phyloP scores from a whole-genome alignment of 1,140 invertebrate species.

The Piezodorus guildinii region DNA sequence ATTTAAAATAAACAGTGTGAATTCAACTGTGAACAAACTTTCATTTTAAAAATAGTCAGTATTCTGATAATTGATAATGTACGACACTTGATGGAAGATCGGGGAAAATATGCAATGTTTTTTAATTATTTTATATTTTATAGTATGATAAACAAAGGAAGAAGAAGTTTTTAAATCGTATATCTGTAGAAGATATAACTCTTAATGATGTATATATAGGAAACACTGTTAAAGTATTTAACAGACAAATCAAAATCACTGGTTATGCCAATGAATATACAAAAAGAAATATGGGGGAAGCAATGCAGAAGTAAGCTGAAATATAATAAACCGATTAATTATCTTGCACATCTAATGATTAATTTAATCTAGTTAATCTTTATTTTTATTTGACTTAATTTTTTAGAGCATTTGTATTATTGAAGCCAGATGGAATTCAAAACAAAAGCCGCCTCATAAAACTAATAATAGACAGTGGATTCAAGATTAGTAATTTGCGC shows the following conservation, averaged over 20 bases:
- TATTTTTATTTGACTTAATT: slow-evolving; percentile 16
- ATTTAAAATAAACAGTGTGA: too few relatives aligned
- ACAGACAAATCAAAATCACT: slow-evolving; percentile 60
- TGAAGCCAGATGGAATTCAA: slow-evolving; percentile 57
- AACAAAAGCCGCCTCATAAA: slow-evolving; percentile 63
- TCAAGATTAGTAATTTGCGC: slow-evolving; percentile 58
- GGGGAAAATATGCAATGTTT: too few relatives aligned
- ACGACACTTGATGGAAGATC: too few relatives aligned
- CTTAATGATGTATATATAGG: slow-evolving; percentile 64
- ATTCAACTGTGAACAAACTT: too few relatives aligned
- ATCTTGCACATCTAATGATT: background rate
- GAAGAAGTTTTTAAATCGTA: slow-evolving; percentile 61
- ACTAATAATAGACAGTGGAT: slow-evolving; percentile 48
- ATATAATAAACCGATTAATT: too few relatives aligned
- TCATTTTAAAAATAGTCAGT: too few relatives aligned
- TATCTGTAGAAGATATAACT: slow-evolving; percentile 52
- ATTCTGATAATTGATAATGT: too few relatives aligned
- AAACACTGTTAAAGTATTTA: slow-evolving; percentile 61
- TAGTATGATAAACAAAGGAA: slow-evolving; percentile 66
- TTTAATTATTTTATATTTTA: too few relatives aligned
- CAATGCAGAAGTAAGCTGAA: slow-evolving; percentile 45
- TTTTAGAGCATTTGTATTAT: slow-evolving; percentile 59
- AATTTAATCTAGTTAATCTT: background rate
- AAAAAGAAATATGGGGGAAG: slow-evolving; percentile 43
- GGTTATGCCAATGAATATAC: slow-evolving; percentile 63